Base-by-base conservation (phyloP, 2,888 invertebrate species). In the Steinernema scapterisci region DNA sequence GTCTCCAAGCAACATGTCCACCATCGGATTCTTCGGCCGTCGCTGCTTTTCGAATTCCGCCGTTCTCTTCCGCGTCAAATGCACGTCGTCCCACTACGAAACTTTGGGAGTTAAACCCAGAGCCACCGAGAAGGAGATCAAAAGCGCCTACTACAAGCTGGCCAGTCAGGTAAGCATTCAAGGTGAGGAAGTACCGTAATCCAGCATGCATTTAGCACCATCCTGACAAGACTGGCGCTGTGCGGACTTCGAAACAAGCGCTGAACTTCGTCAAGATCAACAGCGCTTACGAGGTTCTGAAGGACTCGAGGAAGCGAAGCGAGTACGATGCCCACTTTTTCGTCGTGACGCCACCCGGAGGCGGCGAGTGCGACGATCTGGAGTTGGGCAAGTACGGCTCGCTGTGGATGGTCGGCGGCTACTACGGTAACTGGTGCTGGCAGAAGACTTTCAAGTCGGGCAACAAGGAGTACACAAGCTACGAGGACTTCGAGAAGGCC, bases 241-340 rank as follows among this genome's bases (percentile, higher is more conserved):
- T 6, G 11, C 27, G 25, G 3, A 27, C 27, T 11, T 63, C 63
- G 31, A 5, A 25, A 6, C 27, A 63, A 31, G 63, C 63, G 63
- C 31, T 63, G 52, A 71, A 52, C 23, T 75, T 75, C 63, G 48
- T 72, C 16, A 56, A 72, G 38, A 38, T 75, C 16, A 72, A 19
- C 44, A 72, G 72, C 46, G 75, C 75, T 23, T 75, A 71, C 72
- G 76, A 75, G 7, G 70, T 74, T 16, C 73, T 79, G 2, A 71
- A 38, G 44, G 79, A 79, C 43, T n/a, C 51, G 27, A 70, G 25
- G 25, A 77, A 75, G 71, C 71, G 77, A 13, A 27, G 45, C 25
- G 73, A 70, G 5, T 78, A 80, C 70, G 78, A 78, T 51, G 21
- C 45, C 7, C 56, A 63, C 27, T 31, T 73, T 25, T 63, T 74